Conservation (phyloP, 1,140 invertebrate species). For the Leptinotarsa undecemlineata region DNA sequence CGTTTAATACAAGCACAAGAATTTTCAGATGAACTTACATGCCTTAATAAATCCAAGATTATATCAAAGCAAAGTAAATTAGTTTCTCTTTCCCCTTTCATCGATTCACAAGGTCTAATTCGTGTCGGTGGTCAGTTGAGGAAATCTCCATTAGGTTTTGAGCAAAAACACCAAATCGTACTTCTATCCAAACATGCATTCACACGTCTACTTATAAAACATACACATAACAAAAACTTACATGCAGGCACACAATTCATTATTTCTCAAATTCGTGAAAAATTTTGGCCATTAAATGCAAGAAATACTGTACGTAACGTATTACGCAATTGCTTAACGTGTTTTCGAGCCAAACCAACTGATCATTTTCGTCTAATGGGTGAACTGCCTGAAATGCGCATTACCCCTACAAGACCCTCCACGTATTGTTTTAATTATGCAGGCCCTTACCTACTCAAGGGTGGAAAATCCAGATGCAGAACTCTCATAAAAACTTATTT, state of each 20-base stretch:
- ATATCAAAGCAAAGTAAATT: too few relatives aligned
- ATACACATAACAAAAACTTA: conserved; percentile 17
- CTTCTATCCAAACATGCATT: not conserved
- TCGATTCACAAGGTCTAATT: not conserved
- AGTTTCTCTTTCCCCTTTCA: not conserved
- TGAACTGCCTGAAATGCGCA: conserved; percentile 46
- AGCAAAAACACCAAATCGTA: not conserved
- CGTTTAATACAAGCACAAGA: too few relatives aligned
- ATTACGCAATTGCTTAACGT: conserved; percentile 31
- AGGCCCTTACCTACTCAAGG: conserved; percentile 38
- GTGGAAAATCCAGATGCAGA: conserved; percentile 22
- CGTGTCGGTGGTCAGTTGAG: not conserved
- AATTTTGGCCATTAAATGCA: conserved; percentile 41
- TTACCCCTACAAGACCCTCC: conserved; percentile 39
- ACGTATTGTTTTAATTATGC: conserved; percentile 40
- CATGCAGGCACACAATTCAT: conserved; percentile 22
- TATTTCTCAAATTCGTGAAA: conserved; percentile 34
- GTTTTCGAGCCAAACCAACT: conserved; percentile 23
- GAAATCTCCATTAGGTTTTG: not conserved
- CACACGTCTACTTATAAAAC: conserved; percentile 10
- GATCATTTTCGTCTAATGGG: conserved; percentile 41
- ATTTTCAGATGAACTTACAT: too few relatives aligned
- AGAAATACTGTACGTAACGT: conserved; percentile 36
- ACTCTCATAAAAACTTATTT: conserved; percentile 46
- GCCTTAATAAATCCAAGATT: too few relatives aligned